phyloP scores from a whole-genome alignment of 2,888 invertebrate species.

The Lasioglossum vierecki region DNA sequence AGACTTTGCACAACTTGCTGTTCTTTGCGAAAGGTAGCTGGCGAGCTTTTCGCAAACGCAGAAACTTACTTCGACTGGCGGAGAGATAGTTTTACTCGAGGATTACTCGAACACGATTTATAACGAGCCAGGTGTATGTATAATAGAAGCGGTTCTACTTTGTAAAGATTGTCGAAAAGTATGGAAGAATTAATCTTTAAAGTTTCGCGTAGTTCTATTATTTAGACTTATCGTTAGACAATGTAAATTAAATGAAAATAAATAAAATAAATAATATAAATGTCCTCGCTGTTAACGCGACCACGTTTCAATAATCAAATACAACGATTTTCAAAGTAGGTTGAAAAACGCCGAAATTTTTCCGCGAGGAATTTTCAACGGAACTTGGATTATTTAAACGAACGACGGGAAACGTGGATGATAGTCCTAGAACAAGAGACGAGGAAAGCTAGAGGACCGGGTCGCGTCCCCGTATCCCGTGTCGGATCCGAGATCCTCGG shows the following conservation, averaged over 20 bases:
- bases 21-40: constrained; percentile 2
- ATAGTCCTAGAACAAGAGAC: not conserved
- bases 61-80: not conserved
- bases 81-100: not conserved
- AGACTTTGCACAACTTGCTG: constrained; percentile 32
- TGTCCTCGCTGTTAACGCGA: no score
- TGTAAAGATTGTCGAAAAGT: not conserved
- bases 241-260: no score
- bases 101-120: not conserved
- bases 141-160: not conserved
- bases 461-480: not conserved
- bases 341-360: no score
- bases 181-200: not conserved
- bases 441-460: not conserved
- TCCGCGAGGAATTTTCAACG: no score
- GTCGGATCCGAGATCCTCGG: not conserved
- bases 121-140: no score
- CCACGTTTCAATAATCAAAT: not conserved
- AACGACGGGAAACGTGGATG: not conserved
- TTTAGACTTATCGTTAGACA: no score
- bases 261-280: no score
- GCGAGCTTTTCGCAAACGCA: no score
- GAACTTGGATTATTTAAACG: no score
- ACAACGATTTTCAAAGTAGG: not conserved
- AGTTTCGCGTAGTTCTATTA: no score